Evolutionary conservation across 2,113 vertebrate genomes (phyloP), one percentile per base, ranked within the genome.

Genomic region (Callaeas wilsoni): DNA sequence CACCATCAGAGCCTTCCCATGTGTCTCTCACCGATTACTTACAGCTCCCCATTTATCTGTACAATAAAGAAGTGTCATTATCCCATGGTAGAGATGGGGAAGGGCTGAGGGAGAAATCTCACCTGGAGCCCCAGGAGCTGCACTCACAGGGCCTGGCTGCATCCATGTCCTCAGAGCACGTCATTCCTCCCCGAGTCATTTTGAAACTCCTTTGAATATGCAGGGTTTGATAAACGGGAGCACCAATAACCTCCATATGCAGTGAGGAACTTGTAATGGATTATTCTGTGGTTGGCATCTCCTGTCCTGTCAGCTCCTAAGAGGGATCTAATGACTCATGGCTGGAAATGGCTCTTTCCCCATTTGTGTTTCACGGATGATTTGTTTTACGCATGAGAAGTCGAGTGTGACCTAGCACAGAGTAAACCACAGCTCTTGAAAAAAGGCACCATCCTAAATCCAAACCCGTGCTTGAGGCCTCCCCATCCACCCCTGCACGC

Each of bases 301-400:
- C 90, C 62, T 53, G 21, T n/a, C 12, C 19, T 80, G 74, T 55
- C 81, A 63, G 89, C 87, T 95, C 44, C 0, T 47, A 5, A 46
- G 60, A 77, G 71, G 49, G 82, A 80, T 80, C 67, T 59, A 19
- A 55, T 97, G 95, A 88, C 84, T 90, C 94, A 90, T 1, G 49
- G 78, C 93, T 90, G 91, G 55, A 93, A 91, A 47, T 62, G 78
- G 93, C 84, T 92, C 80, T 44, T 55, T 10, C 90, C 76, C 33
- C 49, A 26, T 60, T 85, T 42, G 63, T 46, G 49, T 67, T 90
- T 87, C 89, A 83, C 33, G 67, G 82, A 42, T 71, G 46, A 42
- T 92, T 94, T 73, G 87, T 20, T 96, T 85, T 16, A 57, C 0
- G 5, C 81, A 32, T 53, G 89, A 75, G 73, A 53, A 91, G 69